These are phyloP conservation scores for Coreoperca whiteheadi DNA, from an alignment of 2,113 vertebrate genomes.

Conservation along the genomic window DNA sequence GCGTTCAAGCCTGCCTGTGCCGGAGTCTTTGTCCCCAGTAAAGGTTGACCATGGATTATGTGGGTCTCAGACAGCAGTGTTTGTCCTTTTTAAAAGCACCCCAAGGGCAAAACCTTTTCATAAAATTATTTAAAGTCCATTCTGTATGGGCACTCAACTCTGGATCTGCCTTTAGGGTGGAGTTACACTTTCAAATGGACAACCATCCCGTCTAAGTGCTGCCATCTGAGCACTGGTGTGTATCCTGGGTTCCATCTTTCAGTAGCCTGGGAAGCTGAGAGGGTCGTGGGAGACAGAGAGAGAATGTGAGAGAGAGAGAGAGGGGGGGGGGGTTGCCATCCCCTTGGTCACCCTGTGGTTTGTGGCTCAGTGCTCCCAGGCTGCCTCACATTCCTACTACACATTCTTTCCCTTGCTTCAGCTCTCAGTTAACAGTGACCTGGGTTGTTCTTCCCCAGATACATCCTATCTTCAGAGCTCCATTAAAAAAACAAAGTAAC, in stretches of 20 bases:
- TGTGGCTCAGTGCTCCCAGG: slow-evolving; percentile 67
- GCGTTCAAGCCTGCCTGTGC: slow-evolving; percentile 31
- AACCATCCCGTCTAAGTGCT: slow-evolving; percentile 68
- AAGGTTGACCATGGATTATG: slow-evolving; percentile 72
- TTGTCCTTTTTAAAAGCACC: slow-evolving; percentile 75
- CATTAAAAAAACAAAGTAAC: slow-evolving; percentile 16
- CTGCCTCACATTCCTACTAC: slow-evolving; percentile 60
- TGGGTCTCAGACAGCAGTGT: slow-evolving; percentile 63
- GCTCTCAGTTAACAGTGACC: slow-evolving; percentile 48
- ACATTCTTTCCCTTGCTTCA: slow-evolving; percentile 70
- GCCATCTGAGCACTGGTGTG: slow-evolving; percentile 71
- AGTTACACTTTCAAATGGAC: slow-evolving; percentile 76
- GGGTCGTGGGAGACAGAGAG: slow-evolving; percentile 44
- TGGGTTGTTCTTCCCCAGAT: slow-evolving; percentile 39
- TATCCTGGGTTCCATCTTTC: slow-evolving; percentile 73
- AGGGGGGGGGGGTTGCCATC: slow-evolving; percentile 38
- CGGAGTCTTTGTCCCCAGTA: slow-evolving; percentile 56
- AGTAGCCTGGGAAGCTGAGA: slow-evolving; percentile 58
- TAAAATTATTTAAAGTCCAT: slow-evolving; percentile 67
- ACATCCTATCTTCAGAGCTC: slow-evolving; percentile 21
- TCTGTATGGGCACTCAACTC: slow-evolving; percentile 52
- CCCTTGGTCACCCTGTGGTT: slow-evolving; percentile 71
- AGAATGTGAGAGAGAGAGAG: slow-evolving; percentile 2
- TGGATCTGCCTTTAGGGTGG: slow-evolving; percentile 70
- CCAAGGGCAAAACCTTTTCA: slow-evolving; percentile 65